A percentile compares a stretch with the other conserved stretches of the same genome.
Evolutionary conservation across 1,140 invertebrate species (phyloP).

Genomic region (Drosophila grimshawi): DNA sequence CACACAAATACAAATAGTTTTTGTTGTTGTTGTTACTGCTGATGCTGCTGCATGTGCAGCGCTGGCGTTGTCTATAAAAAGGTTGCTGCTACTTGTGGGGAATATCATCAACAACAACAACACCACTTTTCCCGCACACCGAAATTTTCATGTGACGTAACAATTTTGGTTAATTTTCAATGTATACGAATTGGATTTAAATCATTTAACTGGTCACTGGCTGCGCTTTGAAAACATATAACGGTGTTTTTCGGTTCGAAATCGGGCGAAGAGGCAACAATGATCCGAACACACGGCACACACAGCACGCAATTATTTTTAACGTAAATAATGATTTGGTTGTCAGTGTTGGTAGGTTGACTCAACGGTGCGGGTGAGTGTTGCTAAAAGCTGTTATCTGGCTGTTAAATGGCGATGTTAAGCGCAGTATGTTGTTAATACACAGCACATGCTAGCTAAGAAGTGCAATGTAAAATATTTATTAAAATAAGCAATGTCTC

Average conservation of each 20-base stretch:
- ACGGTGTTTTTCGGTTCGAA: constrained; percentile 42
- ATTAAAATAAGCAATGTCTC: too few relatives aligned
- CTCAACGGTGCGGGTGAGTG: constrained; percentile 18
- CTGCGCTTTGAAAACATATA: constrained; percentile 5
- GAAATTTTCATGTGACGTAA: constrained; percentile 53
- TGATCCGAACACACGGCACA: constrained; percentile 33
- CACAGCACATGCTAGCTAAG: background rate
- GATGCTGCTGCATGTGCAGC: constrained; percentile 27
- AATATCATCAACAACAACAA: constrained; percentile 24
- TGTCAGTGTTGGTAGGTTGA: constrained; percentile 29
- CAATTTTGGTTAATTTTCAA: constrained; percentile 30
- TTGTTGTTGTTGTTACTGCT: constrained; percentile 2
- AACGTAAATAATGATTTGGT: constrained; percentile 51
- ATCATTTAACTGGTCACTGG: background rate
- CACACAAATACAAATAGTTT: background rate
- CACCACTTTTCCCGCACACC: constrained; percentile 35
- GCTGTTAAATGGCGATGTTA: background rate
- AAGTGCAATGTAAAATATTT: background rate
- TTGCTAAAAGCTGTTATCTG: background rate
- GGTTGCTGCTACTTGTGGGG: constrained; percentile 17
- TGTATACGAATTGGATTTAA: background rate
- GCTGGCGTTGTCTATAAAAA: constrained; percentile 32
- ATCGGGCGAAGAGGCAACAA: constrained; percentile 16
- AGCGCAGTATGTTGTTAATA: constrained; percentile 3
- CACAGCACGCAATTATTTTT: constrained; percentile 46